Evolutionary conservation across 1,140 invertebrate species (phyloP), one percentile per base, ranked within the genome.

Genomic region (Temnothorax nylanderi): DNA sequence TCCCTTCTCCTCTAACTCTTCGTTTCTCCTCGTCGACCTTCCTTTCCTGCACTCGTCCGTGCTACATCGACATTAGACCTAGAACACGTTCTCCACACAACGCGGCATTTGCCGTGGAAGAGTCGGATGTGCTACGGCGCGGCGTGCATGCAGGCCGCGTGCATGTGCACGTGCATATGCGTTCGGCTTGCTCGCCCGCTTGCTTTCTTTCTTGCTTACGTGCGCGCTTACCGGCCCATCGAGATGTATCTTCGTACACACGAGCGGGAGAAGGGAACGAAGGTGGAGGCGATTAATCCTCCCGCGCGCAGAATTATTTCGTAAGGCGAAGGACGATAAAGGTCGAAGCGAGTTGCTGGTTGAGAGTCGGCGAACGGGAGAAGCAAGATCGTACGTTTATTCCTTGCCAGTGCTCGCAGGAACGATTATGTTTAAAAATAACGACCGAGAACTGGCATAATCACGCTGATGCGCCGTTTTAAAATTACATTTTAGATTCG

Each of bases 271-370:
- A 67, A 60, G 51, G 58, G 88, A 89, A 78, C 88, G 81, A 86
- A 89, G 88, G 88, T 87, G 85, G 89, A 74, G 71, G 80, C 81
- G 88, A 90, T 90, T 82, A 88, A 90, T 90, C 88, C 89, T 81
- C 69, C 88, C 88, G 88, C 84, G 84, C 71, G 58, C 78, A 44
- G 65, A 71, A 90, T 90, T 88, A 86, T 93, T 93, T 93, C 92
- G 90, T 88, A 92, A 92, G 81, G 86, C 88, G 90, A 92, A 93
- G 92, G 92, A 92, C 92, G 88, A 91, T 88, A 89, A 89, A 93
- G 91, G 92, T 84, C 92, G 90, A 26, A 47, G 67, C 47, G 77
- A 76, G 78, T 80, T 11, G 78, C 65, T 8, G 74, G 21, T 74
- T 44, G 77, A 82, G 78, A 82, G 41, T 16, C 44, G 62, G 26